Base-by-base conservation (phyloP, 2,888 invertebrate genomes). In the Hyposoter dolosus region DNA sequence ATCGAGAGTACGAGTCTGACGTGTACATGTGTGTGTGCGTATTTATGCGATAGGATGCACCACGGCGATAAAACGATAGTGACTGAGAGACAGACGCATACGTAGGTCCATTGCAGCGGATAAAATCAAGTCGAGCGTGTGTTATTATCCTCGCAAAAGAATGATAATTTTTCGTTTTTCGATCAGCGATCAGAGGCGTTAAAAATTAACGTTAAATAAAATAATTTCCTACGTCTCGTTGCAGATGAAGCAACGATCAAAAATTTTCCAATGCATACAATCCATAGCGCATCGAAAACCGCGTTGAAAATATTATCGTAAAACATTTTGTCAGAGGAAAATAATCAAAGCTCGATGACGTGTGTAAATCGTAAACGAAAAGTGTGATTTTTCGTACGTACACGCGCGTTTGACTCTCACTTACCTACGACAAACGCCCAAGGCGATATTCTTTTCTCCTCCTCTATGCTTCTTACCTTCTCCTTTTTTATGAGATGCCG, bases 401-500 rank as follows among this genome's bases (percentile, higher is more conserved):
- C 10, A 65, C 32, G 40, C 40, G 35, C 35, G 47, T 12, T 19
- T 12, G 10, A 65, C 50, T 76, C 50, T 65, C 50, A 76, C 91
- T 92, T 92, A 92, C 92, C 92, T 92, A 91, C 89, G 92, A 92
- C 92, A 92, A 92, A 91, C 89, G 92, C 92, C 91, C 68, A 83
- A 77, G 90, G 92, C 17, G 19, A n/a, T 15, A 12, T 9, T 17
- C 3, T 6, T n/a, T 9, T n/a, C 56, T 28, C 19, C 47, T 19
- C 9, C 88, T 32, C n/a, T 35, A 9, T 76, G n/a, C 53, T 53
- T 28, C 3, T 71, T 35, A 28, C 43, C 12, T 43, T 5, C 53
- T 40, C 23, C 87, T 43, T 65, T 43, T 40, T 88, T 89, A 89
- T 89, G 68, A 79, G 87, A 81, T 83, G 88, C 85, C 91, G 87